phyloP scores from a whole-genome alignment of 2,797 vertebrate species.

The Smutsia temminckii region DNA sequence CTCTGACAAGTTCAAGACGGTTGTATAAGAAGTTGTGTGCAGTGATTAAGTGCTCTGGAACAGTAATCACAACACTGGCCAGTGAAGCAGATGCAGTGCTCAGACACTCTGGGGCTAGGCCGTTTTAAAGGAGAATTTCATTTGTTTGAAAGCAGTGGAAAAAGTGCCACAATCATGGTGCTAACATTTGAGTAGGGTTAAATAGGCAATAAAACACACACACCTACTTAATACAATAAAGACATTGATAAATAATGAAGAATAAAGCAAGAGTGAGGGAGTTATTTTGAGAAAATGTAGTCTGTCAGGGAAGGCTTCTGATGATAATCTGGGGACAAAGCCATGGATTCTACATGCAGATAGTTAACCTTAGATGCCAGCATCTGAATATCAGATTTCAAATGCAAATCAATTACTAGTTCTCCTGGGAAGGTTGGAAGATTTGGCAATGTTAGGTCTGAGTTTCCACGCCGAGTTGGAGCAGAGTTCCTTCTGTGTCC shows the following conservation, averaged over 20 bases:
- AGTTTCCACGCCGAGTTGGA: neutral
- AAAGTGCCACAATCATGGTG: neutral
- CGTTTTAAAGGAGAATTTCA: neutral
- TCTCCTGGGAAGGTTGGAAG: neutral
- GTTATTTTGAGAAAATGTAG: neutral
- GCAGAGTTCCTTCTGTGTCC: neutral
- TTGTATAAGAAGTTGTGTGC: neutral
- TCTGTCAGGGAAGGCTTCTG: neutral
- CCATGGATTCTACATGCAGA: neutral
- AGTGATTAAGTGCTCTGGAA: neutral
- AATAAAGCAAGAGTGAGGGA: neutral
- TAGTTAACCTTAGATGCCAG: neutral
- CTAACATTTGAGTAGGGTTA: neutral
- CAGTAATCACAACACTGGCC: neutral
- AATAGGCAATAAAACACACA: neutral
- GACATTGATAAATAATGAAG: neutral
- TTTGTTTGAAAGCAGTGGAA: neutral
- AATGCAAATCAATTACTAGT: neutral
- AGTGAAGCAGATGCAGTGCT: neutral
- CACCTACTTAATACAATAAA: neutral
- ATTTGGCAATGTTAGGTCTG: neutral
- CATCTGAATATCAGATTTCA: neutral
- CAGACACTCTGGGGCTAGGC: neutral
- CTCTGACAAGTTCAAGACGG: neutral
- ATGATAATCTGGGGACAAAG: neutral